Evolutionary conservation across 2,797 vertebrate genomes (phyloP), one percentile per base, ranked within the genome.

Genomic region (Esox lucius): DNA sequence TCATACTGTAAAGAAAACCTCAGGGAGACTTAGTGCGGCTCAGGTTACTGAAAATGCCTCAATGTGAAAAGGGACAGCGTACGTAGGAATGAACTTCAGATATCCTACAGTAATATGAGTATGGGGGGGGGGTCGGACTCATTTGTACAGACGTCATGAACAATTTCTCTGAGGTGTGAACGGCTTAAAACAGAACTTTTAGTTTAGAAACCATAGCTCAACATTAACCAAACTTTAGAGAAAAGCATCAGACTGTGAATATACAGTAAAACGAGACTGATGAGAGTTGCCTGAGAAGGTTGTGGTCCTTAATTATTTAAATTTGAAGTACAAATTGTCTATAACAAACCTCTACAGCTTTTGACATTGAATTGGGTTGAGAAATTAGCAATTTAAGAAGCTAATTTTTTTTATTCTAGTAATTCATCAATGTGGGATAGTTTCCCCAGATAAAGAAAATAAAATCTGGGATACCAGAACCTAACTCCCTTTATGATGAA

Each of bases 401-500:
- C 11, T 4, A 56, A 22, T 24, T 61, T 24, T 59, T 13, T 59
- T 4, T 11, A 26, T 61, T n/a, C 11, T n/a, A 59, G 53, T 24
- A n/a, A n/a, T 24, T 61, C 22, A 9, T 61, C 8, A 61, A 61
- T 61, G 22, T 61, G 56, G 22, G 8, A 61, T 24, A 12, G 9
- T 24, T 61, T 26, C 22, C 9, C 11, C 56, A 22, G 0, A 26
- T 12, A 24, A 12, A 61, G 9, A 61, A 12, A 61, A 16, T 1
- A 16, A 56, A 8, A 9, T n/a, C 7, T 19, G 5, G 49, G 15
- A 16, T 51, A 16, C 49, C 51, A 56, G 56, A 56, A 64, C 19
- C 39, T 17, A 39, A 68, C 69, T 7, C 48, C 17, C 22, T 91
- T 88, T 88, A 91, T 93, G 93, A 95, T 94, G 92, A 92, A 94